Conservation (phyloP, 2,113 vertebrate species). For the Cynocephalus volans region DNA sequence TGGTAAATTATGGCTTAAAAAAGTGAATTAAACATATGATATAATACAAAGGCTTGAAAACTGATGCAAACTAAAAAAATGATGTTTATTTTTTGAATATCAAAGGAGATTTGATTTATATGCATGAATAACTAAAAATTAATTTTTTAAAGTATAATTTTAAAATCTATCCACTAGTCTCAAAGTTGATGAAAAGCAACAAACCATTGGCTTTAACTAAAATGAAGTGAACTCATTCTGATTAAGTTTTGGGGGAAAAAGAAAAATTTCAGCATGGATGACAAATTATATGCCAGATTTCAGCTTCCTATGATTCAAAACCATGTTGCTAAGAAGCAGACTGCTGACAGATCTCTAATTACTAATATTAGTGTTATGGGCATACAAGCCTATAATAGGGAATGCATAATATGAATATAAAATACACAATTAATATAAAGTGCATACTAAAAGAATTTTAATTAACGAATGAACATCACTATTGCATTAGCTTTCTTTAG, state of each 20-base stretch:
- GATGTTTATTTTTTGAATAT: constrained; percentile 41
- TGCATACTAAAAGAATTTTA: constrained; percentile 13
- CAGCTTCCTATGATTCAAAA: constrained; percentile 31
- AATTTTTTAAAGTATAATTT: constrained; percentile 49
- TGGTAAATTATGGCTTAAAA: neutral
- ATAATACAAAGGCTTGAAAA: constrained; percentile 32
- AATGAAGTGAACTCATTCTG: constrained; percentile 55
- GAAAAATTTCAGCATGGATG: neutral
- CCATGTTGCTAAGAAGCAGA: constrained; percentile 16
- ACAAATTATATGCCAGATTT: constrained; percentile 42
- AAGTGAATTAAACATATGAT: neutral
- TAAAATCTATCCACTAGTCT: neutral
- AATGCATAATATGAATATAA: constrained; percentile 9
- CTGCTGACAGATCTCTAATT: constrained; percentile 57
- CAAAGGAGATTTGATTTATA: neutral
- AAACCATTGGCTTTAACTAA: constrained; percentile 52
- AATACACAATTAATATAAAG: constrained; percentile 64
- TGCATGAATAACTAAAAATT: constrained; percentile 38
- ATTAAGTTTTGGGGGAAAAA: neutral
- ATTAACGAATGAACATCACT: constrained; percentile 67
- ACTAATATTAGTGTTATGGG: neutral
- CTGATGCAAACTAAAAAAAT: neutral
- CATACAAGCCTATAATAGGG: neutral
- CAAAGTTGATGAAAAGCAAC: constrained; percentile 47
- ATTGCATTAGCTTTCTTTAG: constrained; percentile 65